A percentile compares a stretch with the other conserved stretches of the same genome.
phyloP scores from a whole-genome alignment of 53 echinoderm and acorn worm species.

The Mesocentrotus franciscanus region DNA sequence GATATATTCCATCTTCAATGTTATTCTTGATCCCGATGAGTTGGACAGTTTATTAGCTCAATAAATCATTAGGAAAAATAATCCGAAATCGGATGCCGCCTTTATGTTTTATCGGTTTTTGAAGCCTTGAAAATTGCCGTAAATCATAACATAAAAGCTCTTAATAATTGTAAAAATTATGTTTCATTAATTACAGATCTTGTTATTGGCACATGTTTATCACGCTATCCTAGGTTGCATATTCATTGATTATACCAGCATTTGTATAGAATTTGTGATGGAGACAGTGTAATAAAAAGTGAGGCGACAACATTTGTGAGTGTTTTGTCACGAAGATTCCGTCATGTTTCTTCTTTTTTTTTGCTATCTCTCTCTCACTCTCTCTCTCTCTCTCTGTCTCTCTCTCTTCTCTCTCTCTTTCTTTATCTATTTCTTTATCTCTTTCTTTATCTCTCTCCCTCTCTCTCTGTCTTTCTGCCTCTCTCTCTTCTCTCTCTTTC shows the following conservation, averaged over 20 bases:
- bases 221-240: neutral
- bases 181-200: neutral
- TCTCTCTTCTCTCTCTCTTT: neutral
- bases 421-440: neutral
- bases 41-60: neutral
- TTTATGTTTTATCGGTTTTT: neutral
- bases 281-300: neutral
- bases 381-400: neutral
- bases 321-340: neutral
- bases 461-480: neutral
- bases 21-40: neutral
- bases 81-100: neutral
- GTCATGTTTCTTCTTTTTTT: neutral
- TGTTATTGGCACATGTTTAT: conserved; percentile 17
- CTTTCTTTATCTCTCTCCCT: neutral
- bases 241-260: conserved; percentile 42
- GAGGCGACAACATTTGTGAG: neutral
- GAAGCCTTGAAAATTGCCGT: neutral
- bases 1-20: neutral
- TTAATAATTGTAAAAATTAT: neutral
- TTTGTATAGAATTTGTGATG: neutral
- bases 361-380: neutral
- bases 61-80: neutral
- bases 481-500: no score
- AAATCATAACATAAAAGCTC: conserved; percentile 29